Base-by-base conservation (phyloP, 2,888 invertebrate genomes). In the Hemistola chrysoprasaria region DNA sequence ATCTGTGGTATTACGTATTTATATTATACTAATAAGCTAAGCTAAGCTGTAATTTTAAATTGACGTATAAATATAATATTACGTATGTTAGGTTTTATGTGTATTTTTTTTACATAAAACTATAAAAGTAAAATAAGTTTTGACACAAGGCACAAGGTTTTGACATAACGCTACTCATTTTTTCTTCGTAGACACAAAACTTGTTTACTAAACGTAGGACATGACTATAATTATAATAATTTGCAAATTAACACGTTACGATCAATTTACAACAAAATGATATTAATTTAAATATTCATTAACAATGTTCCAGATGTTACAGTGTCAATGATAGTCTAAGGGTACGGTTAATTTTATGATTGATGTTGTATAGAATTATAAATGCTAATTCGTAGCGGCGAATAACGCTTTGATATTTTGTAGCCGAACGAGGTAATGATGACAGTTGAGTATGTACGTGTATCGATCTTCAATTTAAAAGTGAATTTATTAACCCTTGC, bases 301-400 rank as follows among this genome's bases (percentile, higher is more conserved):
- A 33, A 24, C 31, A 31, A 22, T 36, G 31, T 38, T 26, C 26
- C 32, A 30, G 30, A 58, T 40, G 40, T 32, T 50, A 62, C 56
- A 53, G 36, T 37, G 54, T 34, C 37, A 40, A 46, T 56, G 53
- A 64, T 64, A 58, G 58, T 64, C 61, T 53, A 59, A 64, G 57
- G 60, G 61, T 65, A 65, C 71, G 72, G 49, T 43, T 54, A 72
- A 52, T 50, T 45, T 62, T 61, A 67, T 81, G 80, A 83, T 79
- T 69, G 74, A 84, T 79, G 73, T 56, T 53, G 58, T 61, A 46
- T 23, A 37, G 49, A 70, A 74, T 76, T 75, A 73, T 69, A 72
- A 71, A 82, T 78, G 72, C 66, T 73, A 74, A 77, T 73, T 59
- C 56, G 59, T 56, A 8, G 32, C 25, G 22, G 38, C 22, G 31